These are phyloP conservation scores for Gonocerus acuteangulatus DNA, from an alignment of 2,888 invertebrate species.

Conservation along the genomic window DNA sequence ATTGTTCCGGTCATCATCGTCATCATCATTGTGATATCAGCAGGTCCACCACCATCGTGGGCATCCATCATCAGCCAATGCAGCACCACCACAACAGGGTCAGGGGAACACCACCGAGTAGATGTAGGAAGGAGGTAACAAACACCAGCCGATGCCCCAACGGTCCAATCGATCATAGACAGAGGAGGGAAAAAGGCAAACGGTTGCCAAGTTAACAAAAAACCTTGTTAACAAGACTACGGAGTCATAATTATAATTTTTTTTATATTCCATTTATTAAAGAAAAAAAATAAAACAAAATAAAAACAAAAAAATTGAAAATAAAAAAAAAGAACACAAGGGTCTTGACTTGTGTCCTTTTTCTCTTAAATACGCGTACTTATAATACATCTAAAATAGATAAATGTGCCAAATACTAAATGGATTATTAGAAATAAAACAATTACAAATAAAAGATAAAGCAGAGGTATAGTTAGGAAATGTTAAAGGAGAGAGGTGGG, in stretches of 20 bases:
- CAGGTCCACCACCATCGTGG: constrained; percentile 9
- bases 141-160: constrained; percentile 18
- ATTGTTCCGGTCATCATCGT: constrained; percentile 4
- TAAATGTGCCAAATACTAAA: too few species aligned
- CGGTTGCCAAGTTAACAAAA: constrained; percentile 56
- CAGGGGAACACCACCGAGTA: too few species aligned
- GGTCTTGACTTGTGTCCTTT: constrained; percentile 26
- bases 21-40: constrained; percentile 24
- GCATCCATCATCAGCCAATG: constrained; percentile 9
- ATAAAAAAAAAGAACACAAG: constrained; percentile 25
- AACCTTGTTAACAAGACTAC: constrained; percentile 39
- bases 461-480: too few species aligned
- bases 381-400: too few species aligned
- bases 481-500: too few species aligned
- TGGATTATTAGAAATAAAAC: too few species aligned
- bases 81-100: constrained; percentile 17
- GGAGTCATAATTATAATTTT: constrained; percentile 27
- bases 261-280: constrained; percentile 19
- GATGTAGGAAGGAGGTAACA: too few species aligned
- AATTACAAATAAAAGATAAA: too few species aligned
- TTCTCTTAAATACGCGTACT: constrained; percentile 11
- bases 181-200: constrained; percentile 56
- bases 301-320: too few species aligned
- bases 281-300: constrained; percentile 16
- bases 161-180: constrained; percentile 47